A percentile compares a stretch with the other conserved stretches of the same genome.
phyloP scores from a whole-genome alignment of 2,888 invertebrate species.

The Protodeltote pygarga region DNA sequence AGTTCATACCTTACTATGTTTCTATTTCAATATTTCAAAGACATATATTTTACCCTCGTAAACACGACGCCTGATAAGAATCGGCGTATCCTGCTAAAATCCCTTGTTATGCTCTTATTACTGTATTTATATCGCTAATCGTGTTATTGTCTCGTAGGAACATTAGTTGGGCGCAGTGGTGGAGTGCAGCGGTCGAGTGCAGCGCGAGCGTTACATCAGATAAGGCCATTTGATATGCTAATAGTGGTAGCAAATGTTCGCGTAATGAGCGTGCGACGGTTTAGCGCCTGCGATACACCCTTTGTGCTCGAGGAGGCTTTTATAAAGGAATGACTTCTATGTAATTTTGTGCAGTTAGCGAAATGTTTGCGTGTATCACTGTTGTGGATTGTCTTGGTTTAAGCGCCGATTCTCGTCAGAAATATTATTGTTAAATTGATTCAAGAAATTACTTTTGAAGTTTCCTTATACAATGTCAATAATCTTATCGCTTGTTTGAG shows the following conservation, averaged over 20 bases:
- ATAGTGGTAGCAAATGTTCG: slow-evolving; percentile 78
- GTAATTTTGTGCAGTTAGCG: slow-evolving; percentile 35
- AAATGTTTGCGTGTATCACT: slow-evolving; percentile 15
- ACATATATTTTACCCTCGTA: slow-evolving; percentile 39
- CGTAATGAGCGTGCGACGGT: slow-evolving; percentile 76
- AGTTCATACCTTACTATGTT: slow-evolving; percentile 1
- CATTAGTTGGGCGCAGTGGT: slow-evolving; percentile 55
- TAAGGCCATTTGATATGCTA: slow-evolving; percentile 82
- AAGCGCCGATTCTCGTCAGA: background rate
- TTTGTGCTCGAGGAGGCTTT: slow-evolving; percentile 33
- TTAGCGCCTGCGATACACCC: slow-evolving; percentile 67
- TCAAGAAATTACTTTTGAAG: no score
- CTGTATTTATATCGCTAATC: slow-evolving; percentile 75
- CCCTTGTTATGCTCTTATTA: slow-evolving; percentile 64
- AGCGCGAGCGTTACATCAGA: slow-evolving; percentile 81
- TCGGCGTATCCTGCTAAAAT: slow-evolving; percentile 49
- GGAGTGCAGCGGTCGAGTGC: slow-evolving; percentile 56
- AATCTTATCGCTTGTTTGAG: no score
- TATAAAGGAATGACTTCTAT: slow-evolving; percentile 36
- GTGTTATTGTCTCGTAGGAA: slow-evolving; percentile 73
- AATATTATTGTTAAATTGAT: no score
- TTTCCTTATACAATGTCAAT: no score
- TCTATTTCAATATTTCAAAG: slow-evolving; percentile 24
- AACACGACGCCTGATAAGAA: slow-evolving; percentile 52
- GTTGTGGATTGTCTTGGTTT: slow-evolving; percentile 1